Conservation (phyloP, 2,113 vertebrate species). For the Hippolais icterina region DNA sequence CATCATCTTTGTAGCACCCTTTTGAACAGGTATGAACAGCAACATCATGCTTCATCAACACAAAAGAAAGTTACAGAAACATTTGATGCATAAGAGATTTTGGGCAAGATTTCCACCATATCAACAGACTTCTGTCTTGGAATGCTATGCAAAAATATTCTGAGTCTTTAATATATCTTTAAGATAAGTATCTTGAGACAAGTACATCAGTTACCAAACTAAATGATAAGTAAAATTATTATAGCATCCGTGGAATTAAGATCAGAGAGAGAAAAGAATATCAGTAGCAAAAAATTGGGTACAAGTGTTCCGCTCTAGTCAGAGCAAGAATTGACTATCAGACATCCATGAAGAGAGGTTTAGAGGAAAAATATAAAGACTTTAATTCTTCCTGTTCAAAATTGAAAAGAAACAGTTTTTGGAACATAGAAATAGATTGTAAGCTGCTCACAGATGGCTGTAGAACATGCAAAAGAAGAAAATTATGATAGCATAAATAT, state of each 20-base stretch:
- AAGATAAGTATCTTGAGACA: slow-evolving; percentile 20
- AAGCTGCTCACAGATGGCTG: slow-evolving; percentile 32
- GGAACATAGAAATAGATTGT: not conserved
- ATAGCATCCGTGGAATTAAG: not conserved
- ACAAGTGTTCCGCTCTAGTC: slow-evolving; percentile 13
- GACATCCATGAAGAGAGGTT: not conserved
- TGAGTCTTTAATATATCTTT: not conserved
- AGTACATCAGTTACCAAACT: not conserved
- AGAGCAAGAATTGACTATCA: slow-evolving; percentile 4
- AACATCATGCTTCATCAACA: not conserved
- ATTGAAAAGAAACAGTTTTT: not conserved
- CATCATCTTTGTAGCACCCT: not conserved
- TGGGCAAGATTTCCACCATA: not conserved
- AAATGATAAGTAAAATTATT: not conserved
- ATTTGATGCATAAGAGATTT: not conserved
- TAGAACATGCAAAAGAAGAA: slow-evolving; percentile 10
- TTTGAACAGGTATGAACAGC: not conserved
- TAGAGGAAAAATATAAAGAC: slow-evolving; percentile 2
- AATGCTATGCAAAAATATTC: slow-evolving; percentile 38
- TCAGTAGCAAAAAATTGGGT: not conserved
- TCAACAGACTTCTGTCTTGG: not conserved
- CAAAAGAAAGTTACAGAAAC: not conserved
- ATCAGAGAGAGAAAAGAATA: slow-evolving; percentile 7
- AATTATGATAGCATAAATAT: slow-evolving; percentile 28
- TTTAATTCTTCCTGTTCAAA: slow-evolving; percentile 21